Evolutionary conservation across 2,113 vertebrate species (phyloP), one percentile per base, ranked within the genome.

Genomic region (Ibidorhyncha struthersii): DNA sequence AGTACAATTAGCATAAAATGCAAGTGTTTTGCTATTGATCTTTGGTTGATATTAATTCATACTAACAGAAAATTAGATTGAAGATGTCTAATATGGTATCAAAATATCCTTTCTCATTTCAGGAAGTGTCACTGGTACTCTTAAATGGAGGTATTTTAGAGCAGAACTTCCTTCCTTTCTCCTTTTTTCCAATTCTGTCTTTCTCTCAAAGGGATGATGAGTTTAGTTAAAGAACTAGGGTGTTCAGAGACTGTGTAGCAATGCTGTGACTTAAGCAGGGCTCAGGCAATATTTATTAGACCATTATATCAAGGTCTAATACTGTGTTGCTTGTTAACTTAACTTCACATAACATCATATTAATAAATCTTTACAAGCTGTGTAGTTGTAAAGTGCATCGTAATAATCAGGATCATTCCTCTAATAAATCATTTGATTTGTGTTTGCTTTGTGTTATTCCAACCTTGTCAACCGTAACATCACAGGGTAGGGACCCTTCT

Each of bases 301-400:
- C 49, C 30, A 18, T 86, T 83, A 45, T 73, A 56, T 86, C 58
- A 58, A 61, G 59, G 13, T 80, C 43, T 95, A 45, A 70, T 66
- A 61, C 45, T 32, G 18, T 77, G 41, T 53, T 92, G 43, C 56
- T 63, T 76, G 58, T 80, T 78, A 90, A 71, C 70, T 87, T 95
- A 92, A 90, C 82, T 80, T 89, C 26, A 36, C 36, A 6, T 69
- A 82, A 49, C 88, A 67, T 85, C 32, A 18, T 38, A 59, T 47
- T 85, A 94, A 93, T 94, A 95, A 94, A 66, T 73, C 50, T 93
- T 77, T 73, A 82, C 74, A 81, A 81, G 71, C 79, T 81, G 32
- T 62, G 79, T 82, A 69, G 79, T 62, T 77, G 82, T 93, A 80
- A 96, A 96, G 20, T 38, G 43, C 49, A 56, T 52, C 27, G 8